Evolutionary conservation across 2,113 vertebrate genomes (phyloP), one percentile per base, ranked within the genome.

Genomic region (Triplophysa dalaica): DNA sequence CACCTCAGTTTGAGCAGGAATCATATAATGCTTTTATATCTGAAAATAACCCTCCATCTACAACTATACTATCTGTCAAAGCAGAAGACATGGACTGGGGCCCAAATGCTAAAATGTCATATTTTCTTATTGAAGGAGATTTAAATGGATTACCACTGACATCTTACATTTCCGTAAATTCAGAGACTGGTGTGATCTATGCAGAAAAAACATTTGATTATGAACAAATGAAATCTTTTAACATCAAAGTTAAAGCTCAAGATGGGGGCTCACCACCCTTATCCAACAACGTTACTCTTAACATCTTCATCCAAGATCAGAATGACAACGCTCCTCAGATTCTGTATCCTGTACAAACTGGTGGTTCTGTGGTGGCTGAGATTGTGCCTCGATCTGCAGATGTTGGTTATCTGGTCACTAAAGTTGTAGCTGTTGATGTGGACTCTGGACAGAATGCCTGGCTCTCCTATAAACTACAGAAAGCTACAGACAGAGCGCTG

Each of bases 291-390:
- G 81, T 86, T 10, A 91, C 88, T 2, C 86, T 94, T 4, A 91
- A 85, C 12, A 82, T 94, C 19, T 72, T 89, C 0, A 83, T 95
- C 0, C 87, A 89, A 43, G 94, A 95, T 52, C 90, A 94, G 81
- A 95, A 95, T 0, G 94, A 94, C 84, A 95, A 95, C 1, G 65
- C 69, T 0, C 94, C 94, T 2, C 91, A 94, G 68, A 83, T 93
- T 63, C 81, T 83, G 43, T 83, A 83, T 68, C 81, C 81, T 33
- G 81, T 79, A 17, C 77, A 83, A 2, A 81, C 72, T 48, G 29
- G 69, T 0, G 80, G 69, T 21, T 85, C 86, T 58, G 64, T 72
- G 24, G 83, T 87, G 73, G 82, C 82, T 80, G 82, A 83, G 73
- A 80, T 83, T 60, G 77, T 83, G 72, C 82, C 82, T 83, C 86